These are phyloP conservation scores for Phlogophora meticulosa DNA, from an alignment of 2,888 invertebrate genomes.

Conservation along the genomic window DNA sequence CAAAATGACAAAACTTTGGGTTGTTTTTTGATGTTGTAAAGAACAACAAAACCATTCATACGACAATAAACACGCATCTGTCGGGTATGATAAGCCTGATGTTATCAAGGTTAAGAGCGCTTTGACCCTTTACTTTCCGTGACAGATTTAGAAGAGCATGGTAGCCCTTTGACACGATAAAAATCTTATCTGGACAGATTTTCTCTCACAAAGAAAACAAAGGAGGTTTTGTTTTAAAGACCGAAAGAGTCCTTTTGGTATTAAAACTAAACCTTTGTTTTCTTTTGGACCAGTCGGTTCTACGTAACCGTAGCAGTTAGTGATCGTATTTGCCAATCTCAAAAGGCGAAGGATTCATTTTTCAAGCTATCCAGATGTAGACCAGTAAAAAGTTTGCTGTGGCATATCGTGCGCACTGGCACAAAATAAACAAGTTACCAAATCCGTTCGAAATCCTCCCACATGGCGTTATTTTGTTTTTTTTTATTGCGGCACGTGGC, in stretches of 20 bases:
- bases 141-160: constrained; percentile 28
- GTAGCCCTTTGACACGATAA: constrained; percentile 41
- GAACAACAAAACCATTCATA: constrained; percentile 8
- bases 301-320: too few species aligned
- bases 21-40: not conserved
- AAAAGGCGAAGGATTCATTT: not conserved
- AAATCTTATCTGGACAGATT: constrained; percentile 34
- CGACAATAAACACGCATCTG: constrained; percentile 14
- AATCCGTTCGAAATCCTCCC: constrained; percentile 62
- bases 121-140: constrained; percentile 45
- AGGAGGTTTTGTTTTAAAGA: not conserved
- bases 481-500: constrained; percentile 61
- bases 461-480: constrained; percentile 56
- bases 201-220: constrained; percentile 36
- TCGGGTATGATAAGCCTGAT: constrained; percentile 41
- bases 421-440: constrained; percentile 69
- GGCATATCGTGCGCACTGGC: constrained; percentile 39
- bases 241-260: not conserved
- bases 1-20: not conserved
- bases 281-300: too few species aligned
- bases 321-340: too few species aligned
- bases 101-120: constrained; percentile 53
- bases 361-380: not conserved
- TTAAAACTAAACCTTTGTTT: too few species aligned
- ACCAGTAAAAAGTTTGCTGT: constrained; percentile 46